Evolutionary conservation across 2,888 invertebrate species (phyloP).

Genomic region (Agrenia bidenticulata): DNA sequence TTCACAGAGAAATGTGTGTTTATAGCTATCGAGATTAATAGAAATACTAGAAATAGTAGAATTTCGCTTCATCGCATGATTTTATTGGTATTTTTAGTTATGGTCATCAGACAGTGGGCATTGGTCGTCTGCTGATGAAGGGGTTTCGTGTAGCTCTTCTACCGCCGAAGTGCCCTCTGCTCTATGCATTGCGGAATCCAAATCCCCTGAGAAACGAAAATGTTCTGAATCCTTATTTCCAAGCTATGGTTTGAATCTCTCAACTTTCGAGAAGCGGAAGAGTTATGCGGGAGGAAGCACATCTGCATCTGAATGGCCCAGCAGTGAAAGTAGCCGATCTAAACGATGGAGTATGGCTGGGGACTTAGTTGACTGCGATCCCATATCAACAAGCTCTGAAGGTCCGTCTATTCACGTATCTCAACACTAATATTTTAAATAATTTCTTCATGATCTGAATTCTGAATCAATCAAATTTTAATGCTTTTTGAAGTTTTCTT

Average conservation of each 20-base stretch:
- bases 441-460: background rate
- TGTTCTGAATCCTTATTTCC: conserved; percentile 33
- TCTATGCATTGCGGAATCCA: conserved; percentile 18
- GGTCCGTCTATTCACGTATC: conserved; percentile 47
- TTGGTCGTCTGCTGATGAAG: conserved; percentile 47
- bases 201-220: conserved; percentile 43
- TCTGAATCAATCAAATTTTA: background rate
- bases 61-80: background rate
- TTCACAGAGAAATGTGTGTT: no score
- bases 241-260: conserved; percentile 17
- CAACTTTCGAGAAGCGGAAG: conserved; percentile 38
- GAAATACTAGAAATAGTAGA: no score
- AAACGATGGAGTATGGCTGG: conserved; percentile 47
- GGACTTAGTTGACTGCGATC: conserved; percentile 24
- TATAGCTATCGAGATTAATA: no score
- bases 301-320: conserved; percentile 10
- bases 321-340: conserved; percentile 26
- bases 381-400: conserved; percentile 21
- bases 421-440: conserved; percentile 25
- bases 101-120: conserved; percentile 49
- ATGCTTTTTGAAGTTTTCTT: no score
- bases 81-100: conserved; percentile 24
- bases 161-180: conserved; percentile 33
- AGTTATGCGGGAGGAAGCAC: conserved; percentile 37
- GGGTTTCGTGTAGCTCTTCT: conserved; percentile 34